Conservation (phyloP, 2,888 invertebrate genomes). For the Cerceris ruficornis region DNA sequence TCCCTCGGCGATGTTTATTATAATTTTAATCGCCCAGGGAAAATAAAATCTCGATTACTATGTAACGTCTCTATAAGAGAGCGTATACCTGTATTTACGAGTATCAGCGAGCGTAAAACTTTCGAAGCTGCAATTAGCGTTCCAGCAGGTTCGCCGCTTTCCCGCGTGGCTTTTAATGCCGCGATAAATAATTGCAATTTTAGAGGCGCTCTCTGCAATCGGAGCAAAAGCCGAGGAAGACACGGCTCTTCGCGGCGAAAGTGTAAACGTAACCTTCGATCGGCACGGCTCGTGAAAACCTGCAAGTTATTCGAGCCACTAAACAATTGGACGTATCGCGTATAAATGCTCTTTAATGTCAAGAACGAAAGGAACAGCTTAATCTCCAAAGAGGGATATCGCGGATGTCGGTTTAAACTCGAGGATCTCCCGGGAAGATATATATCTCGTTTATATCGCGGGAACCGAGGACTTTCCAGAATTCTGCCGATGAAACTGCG, state of each 20-base stretch:
- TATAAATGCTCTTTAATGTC: slow-evolving; percentile 54
- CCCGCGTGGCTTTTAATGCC: neutral
- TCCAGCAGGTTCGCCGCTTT: slow-evolving; percentile 4
- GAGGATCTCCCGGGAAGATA: slow-evolving; percentile 19
- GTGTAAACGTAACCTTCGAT: slow-evolving; percentile 47
- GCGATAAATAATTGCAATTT: slow-evolving; percentile 33
- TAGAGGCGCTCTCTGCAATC: slow-evolving; percentile 4
- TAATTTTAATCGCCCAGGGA: neutral
- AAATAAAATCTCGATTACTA: neutral
- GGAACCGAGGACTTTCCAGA: slow-evolving; percentile 53
- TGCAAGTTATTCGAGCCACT: slow-evolving; percentile 53
- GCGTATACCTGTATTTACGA: neutral
- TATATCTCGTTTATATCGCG: slow-evolving; percentile 49
- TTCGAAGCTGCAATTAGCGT: slow-evolving; percentile 20
- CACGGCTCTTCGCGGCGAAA: slow-evolving; percentile 1
- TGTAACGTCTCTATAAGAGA: neutral
- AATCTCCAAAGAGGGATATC: slow-evolving; percentile 53
- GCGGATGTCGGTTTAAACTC: slow-evolving; percentile 25
- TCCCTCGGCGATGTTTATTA: neutral
- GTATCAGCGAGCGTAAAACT: slow-evolving; percentile 14
- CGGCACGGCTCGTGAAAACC: slow-evolving; percentile 49
- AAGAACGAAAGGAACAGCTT: slow-evolving; percentile 57
- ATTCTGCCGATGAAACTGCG: slow-evolving; percentile 51
- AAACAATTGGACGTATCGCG: slow-evolving; percentile 58
- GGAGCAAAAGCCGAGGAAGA: slow-evolving; percentile 1